phyloP scores from a whole-genome alignment of 35 echinoderm and acorn worm species.

The Ptychodera flava region DNA sequence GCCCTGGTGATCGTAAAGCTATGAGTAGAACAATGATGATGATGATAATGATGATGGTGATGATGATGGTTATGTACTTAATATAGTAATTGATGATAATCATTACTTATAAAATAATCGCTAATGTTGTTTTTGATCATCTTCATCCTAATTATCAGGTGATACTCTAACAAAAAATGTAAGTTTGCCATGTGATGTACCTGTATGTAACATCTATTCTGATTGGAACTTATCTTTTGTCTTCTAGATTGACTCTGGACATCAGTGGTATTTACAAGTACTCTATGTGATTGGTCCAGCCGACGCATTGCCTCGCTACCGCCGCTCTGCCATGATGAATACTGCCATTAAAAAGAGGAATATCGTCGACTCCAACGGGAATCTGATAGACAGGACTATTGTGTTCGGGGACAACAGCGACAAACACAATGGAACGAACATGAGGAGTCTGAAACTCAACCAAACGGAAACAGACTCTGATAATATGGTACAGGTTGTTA shows the following conservation, averaged over 20 bases:
- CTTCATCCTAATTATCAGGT: too few species aligned
- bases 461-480: not conserved
- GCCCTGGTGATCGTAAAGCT: too few species aligned
- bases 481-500: not conserved
- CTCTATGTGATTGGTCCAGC: slow-evolving; percentile 91
- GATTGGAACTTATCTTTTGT: too few species aligned
- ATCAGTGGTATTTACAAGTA: slow-evolving; percentile 99
- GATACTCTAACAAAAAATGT: too few species aligned
- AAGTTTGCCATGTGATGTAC: too few species aligned
- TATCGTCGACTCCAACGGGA: slow-evolving; percentile 7
- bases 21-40: too few species aligned
- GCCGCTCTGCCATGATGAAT: slow-evolving; percentile 53
- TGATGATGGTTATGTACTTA: too few species aligned
- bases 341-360: slow-evolving; percentile 39
- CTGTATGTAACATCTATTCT: too few species aligned
- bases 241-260: slow-evolving; percentile 82
- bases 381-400: not conserved
- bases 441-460: slow-evolving; percentile 53
- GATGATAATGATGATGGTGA: too few species aligned
- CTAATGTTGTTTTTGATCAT: too few species aligned
- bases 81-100: too few species aligned
- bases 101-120: too few species aligned
- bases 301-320: slow-evolving; percentile 44
- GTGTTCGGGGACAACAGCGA: slow-evolving; percentile 26
- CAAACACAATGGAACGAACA: slow-evolving; percentile 81